Conservation (phyloP, 2,797 vertebrate species). For the Tragopan temminckii region DNA sequence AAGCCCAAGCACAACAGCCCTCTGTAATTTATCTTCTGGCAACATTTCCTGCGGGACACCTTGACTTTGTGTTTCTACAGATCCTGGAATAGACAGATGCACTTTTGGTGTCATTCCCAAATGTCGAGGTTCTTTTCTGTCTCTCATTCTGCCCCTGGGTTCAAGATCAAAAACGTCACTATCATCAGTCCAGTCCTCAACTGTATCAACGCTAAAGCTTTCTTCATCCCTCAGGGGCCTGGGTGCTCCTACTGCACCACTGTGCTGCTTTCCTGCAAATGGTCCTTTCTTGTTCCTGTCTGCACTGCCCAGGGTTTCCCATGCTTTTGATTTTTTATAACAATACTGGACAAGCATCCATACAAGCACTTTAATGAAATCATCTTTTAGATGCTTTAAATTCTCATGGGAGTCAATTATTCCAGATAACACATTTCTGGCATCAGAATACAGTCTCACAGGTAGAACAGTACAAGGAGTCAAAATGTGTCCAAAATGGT, state of each 20-base stretch:
- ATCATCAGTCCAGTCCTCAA: slow-evolving; percentile 94
- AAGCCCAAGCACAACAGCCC: slow-evolving; percentile 87
- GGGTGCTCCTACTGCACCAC: slow-evolving; percentile 25
- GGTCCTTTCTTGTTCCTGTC: slow-evolving; percentile 15
- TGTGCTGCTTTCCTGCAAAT: background rate
- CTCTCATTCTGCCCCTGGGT: slow-evolving; percentile 82
- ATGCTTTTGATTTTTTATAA: slow-evolving; percentile 82
- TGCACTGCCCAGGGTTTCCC: slow-evolving; percentile 56
- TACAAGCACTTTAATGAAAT: slow-evolving; percentile 93
- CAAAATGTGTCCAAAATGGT: slow-evolving; percentile 92
- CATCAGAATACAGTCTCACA: slow-evolving; percentile 93
- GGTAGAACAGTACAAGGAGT: slow-evolving; percentile 91
- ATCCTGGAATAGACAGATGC: slow-evolving; percentile 90
- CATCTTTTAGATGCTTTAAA: slow-evolving; percentile 92
- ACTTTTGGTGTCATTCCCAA: slow-evolving; percentile 78
- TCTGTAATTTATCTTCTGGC: slow-evolving; percentile 86
- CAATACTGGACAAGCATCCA: slow-evolving; percentile 93
- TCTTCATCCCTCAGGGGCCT: slow-evolving; percentile 85
- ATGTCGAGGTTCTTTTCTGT: slow-evolving; percentile 78
- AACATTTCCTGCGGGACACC: slow-evolving; percentile 83
- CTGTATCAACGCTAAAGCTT: slow-evolving; percentile 85
- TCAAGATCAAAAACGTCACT: slow-evolving; percentile 91
- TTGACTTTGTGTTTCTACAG: slow-evolving; percentile 87
- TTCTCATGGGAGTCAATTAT: slow-evolving; percentile 96
- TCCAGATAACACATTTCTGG: slow-evolving; percentile 92